A percentile compares a stretch with the other conserved stretches of the same genome.
Conservation (phyloP, 1,140 invertebrate genomes). For the Papilio dardanus region DNA sequence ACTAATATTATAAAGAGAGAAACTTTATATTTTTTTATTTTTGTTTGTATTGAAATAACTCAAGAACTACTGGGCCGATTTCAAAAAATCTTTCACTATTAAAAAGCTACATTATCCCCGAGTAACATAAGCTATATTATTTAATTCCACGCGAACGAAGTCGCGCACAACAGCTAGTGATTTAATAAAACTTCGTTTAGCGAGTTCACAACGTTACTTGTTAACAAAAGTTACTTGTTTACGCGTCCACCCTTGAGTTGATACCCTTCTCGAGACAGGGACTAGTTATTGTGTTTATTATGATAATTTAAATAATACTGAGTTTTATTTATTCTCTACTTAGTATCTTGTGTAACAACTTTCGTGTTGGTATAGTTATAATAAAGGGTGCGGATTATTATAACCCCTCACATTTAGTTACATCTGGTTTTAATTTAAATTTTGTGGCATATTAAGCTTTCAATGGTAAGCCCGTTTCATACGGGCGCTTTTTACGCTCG, state of each 20-base stretch:
- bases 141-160: no score
- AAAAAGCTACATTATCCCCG: no score
- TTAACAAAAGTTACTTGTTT: not conserved
- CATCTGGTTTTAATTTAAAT: not conserved
- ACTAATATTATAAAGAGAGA: no score
- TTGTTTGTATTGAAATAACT: no score
- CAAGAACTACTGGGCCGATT: no score
- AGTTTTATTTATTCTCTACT: not conserved
- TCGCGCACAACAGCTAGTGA: not conserved
- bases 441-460: not conserved
- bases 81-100: no score
- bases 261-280: conserved; percentile 2
- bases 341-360: not conserved
- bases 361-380: not conserved
- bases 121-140: no score
- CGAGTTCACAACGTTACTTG: not conserved
- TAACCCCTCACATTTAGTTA: not conserved
- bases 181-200: not conserved
- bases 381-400: conserved; percentile 4
- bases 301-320: conserved; percentile 5
- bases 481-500: no score
- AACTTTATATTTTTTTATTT: no score
- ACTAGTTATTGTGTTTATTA: conserved; percentile 18
- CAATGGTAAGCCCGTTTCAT: no score
- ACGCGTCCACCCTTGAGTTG: conserved; percentile 2